phyloP scores from a whole-genome alignment of 2,888 invertebrate species.

The Dorcus parallelipipedus region DNA sequence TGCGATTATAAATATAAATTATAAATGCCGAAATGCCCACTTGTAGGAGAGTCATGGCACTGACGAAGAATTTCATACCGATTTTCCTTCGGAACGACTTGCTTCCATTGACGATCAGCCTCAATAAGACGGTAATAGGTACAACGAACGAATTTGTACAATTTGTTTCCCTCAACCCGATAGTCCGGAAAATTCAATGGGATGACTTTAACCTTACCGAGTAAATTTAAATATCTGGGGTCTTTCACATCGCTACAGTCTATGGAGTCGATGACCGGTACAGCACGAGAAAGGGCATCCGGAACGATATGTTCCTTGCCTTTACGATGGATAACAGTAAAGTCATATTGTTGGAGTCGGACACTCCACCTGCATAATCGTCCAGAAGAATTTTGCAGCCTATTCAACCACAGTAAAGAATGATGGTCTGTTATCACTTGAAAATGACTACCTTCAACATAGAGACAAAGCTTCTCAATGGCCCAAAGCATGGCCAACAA shows the following conservation, averaged over 20 bases:
- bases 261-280: not conserved
- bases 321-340: not conserved
- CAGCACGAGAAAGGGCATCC: not conserved
- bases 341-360: constrained; percentile 8
- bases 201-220: not conserved
- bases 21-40: not conserved
- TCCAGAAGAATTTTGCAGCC: constrained; percentile 18
- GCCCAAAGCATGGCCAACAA: not conserved
- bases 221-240: not conserved
- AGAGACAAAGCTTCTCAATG: constrained; percentile 17
- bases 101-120: not conserved
- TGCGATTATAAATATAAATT: too few species aligned
- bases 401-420: constrained; percentile 6
- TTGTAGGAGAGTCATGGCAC: not conserved
- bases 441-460: not conserved
- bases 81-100: not conserved
- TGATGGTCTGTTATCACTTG: not conserved
- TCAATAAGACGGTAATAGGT: too few species aligned
- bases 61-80: not conserved
- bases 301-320: not conserved
- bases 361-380: constrained; percentile 23
- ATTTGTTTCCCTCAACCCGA: too few species aligned
- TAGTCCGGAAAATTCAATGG: not conserved
- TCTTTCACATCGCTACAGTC: not conserved
- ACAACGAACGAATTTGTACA: too few species aligned